Evolutionary conservation across 2,113 vertebrate genomes (phyloP), one percentile per base, ranked within the genome.

Genomic region (Phyllostomus hastatus): DNA sequence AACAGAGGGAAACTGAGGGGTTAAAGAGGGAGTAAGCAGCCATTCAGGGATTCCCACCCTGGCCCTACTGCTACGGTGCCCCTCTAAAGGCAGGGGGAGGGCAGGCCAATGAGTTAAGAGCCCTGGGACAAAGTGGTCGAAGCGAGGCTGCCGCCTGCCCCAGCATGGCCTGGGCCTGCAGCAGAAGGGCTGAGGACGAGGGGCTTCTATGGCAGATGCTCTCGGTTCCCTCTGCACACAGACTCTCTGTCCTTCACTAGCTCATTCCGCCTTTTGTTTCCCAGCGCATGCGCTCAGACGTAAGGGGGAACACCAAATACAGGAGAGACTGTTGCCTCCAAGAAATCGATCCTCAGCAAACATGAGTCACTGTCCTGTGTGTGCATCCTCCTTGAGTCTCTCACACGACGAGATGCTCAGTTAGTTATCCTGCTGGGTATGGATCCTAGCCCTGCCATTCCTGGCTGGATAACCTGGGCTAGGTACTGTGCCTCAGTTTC

Each of bases 331-430:
- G 16, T 22, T 73, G 69, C 69, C 38, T 31, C 78, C 4, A 7
- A 73, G 61, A 83, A 73, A 19, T 4, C 2, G 16, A 33, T 67
- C 83, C 69, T 80, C 46, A 38, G 46, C n/a, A 73, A 35, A 41
- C 0, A 10, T 0, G 7, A 24, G 35, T 16, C 43, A 2, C 16
- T 8, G 61, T 46, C 73, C 28, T 10, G 15, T 26, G 22, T 3
- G 11, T 0, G 2, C 10, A 33, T 24, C 35, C n/a, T 11, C 52
- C 2, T 7, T 1, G 20, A 59, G 59, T 7, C 26, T 69, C 70
- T 61, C 28, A 14, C 38, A 1, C 12, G 76, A 88, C 0, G 5
- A 84, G 64, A 59, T 4, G 15, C 54, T 26, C 17, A 33, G 52
- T 22, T 50, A 14, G 24, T 28, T 61, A 17, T 17, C 84, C 57